Conservation (phyloP, 2,797 vertebrate species). For the Leptodactylus fallax region DNA sequence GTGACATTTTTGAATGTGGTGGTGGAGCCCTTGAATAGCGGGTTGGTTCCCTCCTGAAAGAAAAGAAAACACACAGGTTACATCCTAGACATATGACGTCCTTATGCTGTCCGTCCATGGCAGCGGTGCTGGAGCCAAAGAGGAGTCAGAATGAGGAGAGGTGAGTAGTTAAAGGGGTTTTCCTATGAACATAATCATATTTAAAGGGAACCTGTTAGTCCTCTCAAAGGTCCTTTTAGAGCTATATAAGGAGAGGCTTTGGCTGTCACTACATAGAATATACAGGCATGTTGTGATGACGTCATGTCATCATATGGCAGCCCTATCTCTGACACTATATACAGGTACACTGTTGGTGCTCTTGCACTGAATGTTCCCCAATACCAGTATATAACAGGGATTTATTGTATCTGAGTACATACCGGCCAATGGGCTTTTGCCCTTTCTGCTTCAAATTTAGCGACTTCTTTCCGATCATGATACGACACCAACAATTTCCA, state of each 20-base stretch:
- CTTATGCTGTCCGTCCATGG: no score
- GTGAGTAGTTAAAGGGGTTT: no score
- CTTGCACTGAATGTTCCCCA: background rate
- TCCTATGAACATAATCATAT: no score
- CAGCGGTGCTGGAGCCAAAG: no score
- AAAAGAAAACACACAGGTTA: constrained; percentile 9
- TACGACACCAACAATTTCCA: constrained; percentile 95
- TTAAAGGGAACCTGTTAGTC: no score
- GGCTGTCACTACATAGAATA: background rate
- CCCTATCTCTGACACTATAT: background rate
- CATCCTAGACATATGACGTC: background rate
- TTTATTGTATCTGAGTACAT: constrained; percentile 63
- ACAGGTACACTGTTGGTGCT: background rate
- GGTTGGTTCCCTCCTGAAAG: constrained; percentile 92
- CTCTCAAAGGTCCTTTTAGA: no score
- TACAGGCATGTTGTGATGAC: no score
- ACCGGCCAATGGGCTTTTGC: constrained; percentile 95
- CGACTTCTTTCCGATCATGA: constrained; percentile 95
- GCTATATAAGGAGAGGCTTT: background rate
- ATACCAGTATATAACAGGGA: background rate
- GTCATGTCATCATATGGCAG: no score
- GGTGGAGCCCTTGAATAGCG: constrained; percentile 93
- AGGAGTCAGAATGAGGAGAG: no score
- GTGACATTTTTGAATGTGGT: constrained; percentile 97
- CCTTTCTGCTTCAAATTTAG: constrained; percentile 94